Evolutionary conservation across 2,113 vertebrate genomes (phyloP), one percentile per base, ranked within the genome.

Genomic region (Columbina picui): DNA sequence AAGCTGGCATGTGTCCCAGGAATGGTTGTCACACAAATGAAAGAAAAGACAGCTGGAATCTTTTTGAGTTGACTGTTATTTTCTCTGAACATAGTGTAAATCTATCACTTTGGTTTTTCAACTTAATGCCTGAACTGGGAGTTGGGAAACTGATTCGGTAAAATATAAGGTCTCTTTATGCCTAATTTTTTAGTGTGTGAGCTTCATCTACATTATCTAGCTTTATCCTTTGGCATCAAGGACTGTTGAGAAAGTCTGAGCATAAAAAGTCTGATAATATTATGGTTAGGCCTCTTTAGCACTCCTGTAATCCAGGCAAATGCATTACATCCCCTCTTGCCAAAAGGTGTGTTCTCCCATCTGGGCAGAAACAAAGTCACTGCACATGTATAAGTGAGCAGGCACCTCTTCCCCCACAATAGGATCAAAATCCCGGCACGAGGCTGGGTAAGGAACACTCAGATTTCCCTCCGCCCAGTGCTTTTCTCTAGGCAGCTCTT

Each of bases 1-100:
- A 74, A 89, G 73, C 88, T 97, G 96, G 97, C 96, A 10, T 67
- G 32, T 82, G 84, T 97, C 96, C 97, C 97, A 95, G 96, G 94
- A 79, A 79, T 96, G 86, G 84, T 94, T 97, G 83, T 96, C 87
- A 94, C 81, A 91, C 61, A 89, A 95, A 57, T 57, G 79, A 90
- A 90, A 88, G 61, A 79, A 90, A 84, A 80, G 74, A 55, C 79
- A 91, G 81, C 89, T 90, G 96, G 87, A 73, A 89, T 94, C 89
- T 96, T 93, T 83, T 86, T 92, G 53, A 91, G 92, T 71, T 87
- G 80, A 77, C 91, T 89, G 75, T 70, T 95, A 89, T 86, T 76
- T 95, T 97, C 94, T 89, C 87, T 77, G 94, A 93, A 79, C 29
- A 78, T 89, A 84, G 49, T 77, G 60, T 56, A 84, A 94, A 94